Conservation (phyloP, 2,888 invertebrate genomes). For the Thecocarcelia acutangulata region DNA sequence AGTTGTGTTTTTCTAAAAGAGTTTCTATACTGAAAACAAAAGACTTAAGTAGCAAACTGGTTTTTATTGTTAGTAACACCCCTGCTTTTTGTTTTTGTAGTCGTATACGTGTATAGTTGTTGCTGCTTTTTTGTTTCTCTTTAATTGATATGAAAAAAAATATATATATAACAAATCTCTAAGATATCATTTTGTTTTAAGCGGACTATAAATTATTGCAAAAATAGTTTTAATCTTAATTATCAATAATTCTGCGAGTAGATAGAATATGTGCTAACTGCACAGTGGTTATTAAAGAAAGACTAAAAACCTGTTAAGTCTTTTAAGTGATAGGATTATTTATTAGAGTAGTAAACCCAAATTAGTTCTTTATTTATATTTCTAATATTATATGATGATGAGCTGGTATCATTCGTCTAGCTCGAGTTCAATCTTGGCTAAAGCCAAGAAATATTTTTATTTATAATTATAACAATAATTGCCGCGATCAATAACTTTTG, state of each 20-base stretch:
- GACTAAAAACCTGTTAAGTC: neutral
- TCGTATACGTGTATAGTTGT: neutral
- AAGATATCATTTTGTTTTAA: conserved; percentile 42
- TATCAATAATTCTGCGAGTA: neutral
- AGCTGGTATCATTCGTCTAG: too few species aligned
- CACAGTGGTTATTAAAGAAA: neutral
- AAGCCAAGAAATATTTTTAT: too few species aligned
- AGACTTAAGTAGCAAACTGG: conserved; percentile 67
- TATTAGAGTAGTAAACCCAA: too few species aligned
- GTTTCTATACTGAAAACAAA: conserved; percentile 42
- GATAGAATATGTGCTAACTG: neutral
- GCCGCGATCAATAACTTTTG: too few species aligned
- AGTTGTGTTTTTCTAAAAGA: too few species aligned
- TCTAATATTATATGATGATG: too few species aligned
- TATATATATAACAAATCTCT: conserved; percentile 16
- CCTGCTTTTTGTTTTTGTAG: conserved; percentile 6
- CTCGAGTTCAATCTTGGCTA: too few species aligned
- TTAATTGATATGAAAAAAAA: neutral
- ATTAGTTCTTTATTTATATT: too few species aligned
- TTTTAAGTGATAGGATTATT: too few species aligned
- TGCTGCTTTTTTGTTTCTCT: neutral
- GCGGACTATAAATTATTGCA: conserved; percentile 58
- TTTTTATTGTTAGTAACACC: conserved; percentile 25
- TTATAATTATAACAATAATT: too few species aligned
- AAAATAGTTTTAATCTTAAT: conserved; percentile 5